Percentiles rank a stretch among this genome's conserved stretches.
Conservation (phyloP, 2,888 invertebrate species). For the Mesoligia furuncula region DNA sequence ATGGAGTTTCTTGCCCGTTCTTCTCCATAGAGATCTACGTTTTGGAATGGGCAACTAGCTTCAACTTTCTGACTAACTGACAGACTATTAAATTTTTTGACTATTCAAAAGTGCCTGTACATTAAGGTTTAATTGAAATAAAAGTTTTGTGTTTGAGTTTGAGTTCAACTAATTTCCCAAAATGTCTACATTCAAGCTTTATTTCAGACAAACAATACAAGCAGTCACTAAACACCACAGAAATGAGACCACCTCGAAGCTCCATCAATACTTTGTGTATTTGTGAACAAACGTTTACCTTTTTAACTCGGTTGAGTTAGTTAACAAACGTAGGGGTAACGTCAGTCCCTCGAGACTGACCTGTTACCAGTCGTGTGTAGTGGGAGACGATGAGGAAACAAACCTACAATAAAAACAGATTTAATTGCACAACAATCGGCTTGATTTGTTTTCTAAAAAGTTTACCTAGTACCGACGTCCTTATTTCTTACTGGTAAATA, state of each 20-base stretch:
- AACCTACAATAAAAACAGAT: constrained; percentile 10
- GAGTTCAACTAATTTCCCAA: neutral
- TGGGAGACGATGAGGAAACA: constrained; percentile 1
- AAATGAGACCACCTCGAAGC: too few relatives aligned
- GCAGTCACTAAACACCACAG: too few relatives aligned
- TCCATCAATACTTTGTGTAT: constrained; percentile 6
- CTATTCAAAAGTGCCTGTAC: too few relatives aligned
- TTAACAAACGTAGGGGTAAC: neutral
- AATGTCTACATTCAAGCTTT: neutral
- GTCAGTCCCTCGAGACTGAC: constrained; percentile 6
- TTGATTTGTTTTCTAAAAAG: too few relatives aligned
- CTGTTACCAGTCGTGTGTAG: constrained; percentile 23
- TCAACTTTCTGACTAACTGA: too few relatives aligned
- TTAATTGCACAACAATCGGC: neutral
- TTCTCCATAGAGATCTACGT: too few relatives aligned
- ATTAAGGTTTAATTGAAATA: too few relatives aligned
- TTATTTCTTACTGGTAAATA: neutral
- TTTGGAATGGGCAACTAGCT: too few relatives aligned
- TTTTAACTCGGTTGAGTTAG: constrained; percentile 6
- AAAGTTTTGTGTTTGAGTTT: too few relatives aligned
- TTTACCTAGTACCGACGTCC: too few relatives aligned
- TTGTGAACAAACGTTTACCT: constrained; percentile 30
- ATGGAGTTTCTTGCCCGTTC: too few relatives aligned
- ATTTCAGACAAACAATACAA: neutral
- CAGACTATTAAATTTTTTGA: too few relatives aligned